These are phyloP conservation scores for Poeciliopsis turneri DNA, from an alignment of 2,797 vertebrate genomes.

Conservation along the genomic window DNA sequence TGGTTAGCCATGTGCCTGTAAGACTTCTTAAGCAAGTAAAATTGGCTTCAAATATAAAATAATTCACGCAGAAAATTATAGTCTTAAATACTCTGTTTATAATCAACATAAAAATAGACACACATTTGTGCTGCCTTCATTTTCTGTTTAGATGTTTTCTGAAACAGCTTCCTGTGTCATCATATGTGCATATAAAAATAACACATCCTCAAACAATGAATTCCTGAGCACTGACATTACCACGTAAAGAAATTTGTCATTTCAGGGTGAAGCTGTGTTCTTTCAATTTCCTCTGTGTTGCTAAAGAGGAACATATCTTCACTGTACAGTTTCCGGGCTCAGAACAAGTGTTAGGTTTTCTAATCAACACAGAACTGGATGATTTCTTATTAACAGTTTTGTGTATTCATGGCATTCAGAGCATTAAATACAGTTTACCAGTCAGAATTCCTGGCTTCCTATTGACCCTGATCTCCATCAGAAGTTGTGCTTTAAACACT, in stretches of 20 bases:
- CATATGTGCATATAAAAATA: not conserved
- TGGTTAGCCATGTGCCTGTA: conserved; percentile 38
- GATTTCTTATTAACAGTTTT: not conserved
- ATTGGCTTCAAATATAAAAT: conserved; percentile 20
- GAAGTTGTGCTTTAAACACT: not conserved
- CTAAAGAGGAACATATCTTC: not conserved
- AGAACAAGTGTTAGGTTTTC: not conserved
- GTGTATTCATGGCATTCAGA: not conserved
- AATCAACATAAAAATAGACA: not conserved
- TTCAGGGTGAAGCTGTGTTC: not conserved
- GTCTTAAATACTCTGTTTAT: not conserved
- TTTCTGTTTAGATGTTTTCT: not conserved
- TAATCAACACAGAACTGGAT: not conserved
- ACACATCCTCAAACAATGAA: not conserved
- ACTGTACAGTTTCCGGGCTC: not conserved
- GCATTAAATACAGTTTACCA: not conserved
- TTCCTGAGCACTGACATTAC: not conserved
- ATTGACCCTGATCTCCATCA: not conserved
- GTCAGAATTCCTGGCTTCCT: not conserved
- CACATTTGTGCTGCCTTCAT: not conserved
- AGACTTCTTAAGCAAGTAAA: conserved; percentile 45
- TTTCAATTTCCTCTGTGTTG: not conserved
- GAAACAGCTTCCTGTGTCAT: not conserved
- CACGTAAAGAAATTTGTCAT: not conserved
- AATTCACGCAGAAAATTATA: not conserved